Base-by-base conservation (phyloP, 1,140 invertebrate genomes). In the Megathymus violae region DNA sequence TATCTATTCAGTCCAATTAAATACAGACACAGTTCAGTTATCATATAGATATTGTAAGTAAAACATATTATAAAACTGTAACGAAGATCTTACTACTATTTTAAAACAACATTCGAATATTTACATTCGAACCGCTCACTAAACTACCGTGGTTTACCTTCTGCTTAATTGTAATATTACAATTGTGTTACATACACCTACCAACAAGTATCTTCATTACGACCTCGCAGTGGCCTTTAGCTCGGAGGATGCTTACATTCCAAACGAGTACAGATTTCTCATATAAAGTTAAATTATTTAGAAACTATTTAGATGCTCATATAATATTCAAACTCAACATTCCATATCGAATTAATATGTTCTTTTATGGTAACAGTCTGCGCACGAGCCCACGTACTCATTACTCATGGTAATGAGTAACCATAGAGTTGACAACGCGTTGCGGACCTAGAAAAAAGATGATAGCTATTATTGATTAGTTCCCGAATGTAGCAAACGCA, bases 181-280 rank as follows among this genome's bases (percentile, higher is more conserved):
- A 73, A 75, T 80, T 78, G 76, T 82, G 50, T 62, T 62, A 47
- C 62, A 41, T 58, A 46, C 50, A 66, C 62, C 58, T 64, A 46
- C 38, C 61, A 68, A 67, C 69, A 60, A 67, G 71, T 67, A 65
- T 60, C 25, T 48, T 51, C 56, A 11, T 36, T 41, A 50, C 54
- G 71, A 71, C 82, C 80, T 84, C 77, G 84, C 47, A 6, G 14
- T 80, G 77, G 85, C 82, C 82, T 87, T 87, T 87, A 56, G 22
- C 50, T 62, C 48, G 19, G 72, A 80, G 79, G 82, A 88, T 82
- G 79, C 70, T 71, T 70, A 80, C 80, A 84, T 86, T 84, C 81
- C 78, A 41, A 70, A 59, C 68, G 64, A 63, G 66, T 67, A 64
- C 79, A 67, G 59, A 67, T 73, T 76, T 73, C 71, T 68, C 68